Evolutionary conservation across 2,113 vertebrate genomes (phyloP).

Genomic region (Cyanoderma ruficeps): DNA sequence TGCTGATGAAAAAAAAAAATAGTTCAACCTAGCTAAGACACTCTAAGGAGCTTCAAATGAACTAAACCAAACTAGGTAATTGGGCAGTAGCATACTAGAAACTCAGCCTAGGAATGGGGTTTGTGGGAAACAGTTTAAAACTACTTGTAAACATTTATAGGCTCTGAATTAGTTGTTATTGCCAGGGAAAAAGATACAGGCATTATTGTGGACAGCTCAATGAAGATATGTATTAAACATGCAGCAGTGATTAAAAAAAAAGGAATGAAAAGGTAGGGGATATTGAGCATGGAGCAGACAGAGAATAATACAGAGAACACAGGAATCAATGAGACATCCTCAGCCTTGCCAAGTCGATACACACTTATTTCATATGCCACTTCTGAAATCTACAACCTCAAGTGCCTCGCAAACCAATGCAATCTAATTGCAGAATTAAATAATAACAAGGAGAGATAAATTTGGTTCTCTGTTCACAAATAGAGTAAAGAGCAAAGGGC

Average conservation of each 20-base stretch:
- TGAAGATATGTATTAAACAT: not conserved
- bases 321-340: constrained; percentile 22
- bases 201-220: not conserved
- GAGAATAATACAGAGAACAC: not conserved
- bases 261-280: not conserved
- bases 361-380: not conserved
- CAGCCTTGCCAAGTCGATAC: constrained; percentile 3
- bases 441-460: constrained; percentile 7
- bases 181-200: not conserved
- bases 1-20: not conserved
- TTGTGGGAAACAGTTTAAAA: constrained; percentile 6
- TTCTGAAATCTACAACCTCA: not conserved
- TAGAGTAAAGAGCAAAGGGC: not conserved
- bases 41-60: not conserved
- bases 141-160: not conserved
- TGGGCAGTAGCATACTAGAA: not conserved
- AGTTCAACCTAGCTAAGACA: not conserved
- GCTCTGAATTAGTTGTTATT: not conserved
- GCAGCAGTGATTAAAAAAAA: not conserved
- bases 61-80: not conserved
- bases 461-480: not conserved
- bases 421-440: constrained; percentile 41
- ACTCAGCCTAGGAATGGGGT: not conserved
- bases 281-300: not conserved
- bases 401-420: not conserved